These are phyloP conservation scores for Anser cygnoides DNA, from an alignment of 2,113 vertebrate species.

Conservation along the genomic window DNA sequence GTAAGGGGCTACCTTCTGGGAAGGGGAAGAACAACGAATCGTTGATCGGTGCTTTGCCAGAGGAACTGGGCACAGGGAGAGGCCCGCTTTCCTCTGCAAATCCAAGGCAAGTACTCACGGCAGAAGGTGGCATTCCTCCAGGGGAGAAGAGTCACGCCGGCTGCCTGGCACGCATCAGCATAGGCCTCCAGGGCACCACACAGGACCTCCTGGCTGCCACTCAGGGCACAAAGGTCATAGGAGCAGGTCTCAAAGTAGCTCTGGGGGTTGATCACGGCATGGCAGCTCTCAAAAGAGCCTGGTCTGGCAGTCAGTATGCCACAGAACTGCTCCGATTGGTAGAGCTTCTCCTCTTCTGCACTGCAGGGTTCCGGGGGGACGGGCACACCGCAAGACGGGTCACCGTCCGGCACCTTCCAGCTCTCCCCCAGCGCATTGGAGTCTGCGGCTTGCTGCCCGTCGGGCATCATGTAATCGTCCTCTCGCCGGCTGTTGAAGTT, in stretches of 20 bases:
- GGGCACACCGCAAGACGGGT: conserved; percentile 70
- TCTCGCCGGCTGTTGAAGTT: conserved; percentile 59
- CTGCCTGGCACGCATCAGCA: conserved; percentile 74
- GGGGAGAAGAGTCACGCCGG: conserved; percentile 67
- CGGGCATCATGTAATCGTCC: conserved; percentile 76
- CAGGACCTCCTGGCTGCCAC: conserved; percentile 51
- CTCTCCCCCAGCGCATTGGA: conserved; percentile 70
- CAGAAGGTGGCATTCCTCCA: conserved; percentile 83
- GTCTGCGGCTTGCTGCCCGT: conserved; percentile 55
- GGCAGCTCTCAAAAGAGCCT: conserved; percentile 79
- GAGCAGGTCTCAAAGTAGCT: conserved; percentile 81
- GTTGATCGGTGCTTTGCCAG: not conserved
- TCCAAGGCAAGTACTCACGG: conserved; percentile 70
- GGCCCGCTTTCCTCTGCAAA: not conserved
- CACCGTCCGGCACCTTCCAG: conserved; percentile 63
- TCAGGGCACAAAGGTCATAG: conserved; percentile 76
- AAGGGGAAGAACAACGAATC: not conserved
- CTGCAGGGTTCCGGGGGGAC: conserved; percentile 69
- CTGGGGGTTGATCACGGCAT: conserved; percentile 63
- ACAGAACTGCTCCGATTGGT: conserved; percentile 73
- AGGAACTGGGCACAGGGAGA: not conserved
- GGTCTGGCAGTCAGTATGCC: conserved; percentile 73
- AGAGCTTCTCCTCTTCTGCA: conserved; percentile 54
- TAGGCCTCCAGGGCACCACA: conserved; percentile 76
- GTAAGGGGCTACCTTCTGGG: not conserved